Base-by-base conservation (phyloP, 2,113 vertebrate species). In the Polypterus senegalus region DNA sequence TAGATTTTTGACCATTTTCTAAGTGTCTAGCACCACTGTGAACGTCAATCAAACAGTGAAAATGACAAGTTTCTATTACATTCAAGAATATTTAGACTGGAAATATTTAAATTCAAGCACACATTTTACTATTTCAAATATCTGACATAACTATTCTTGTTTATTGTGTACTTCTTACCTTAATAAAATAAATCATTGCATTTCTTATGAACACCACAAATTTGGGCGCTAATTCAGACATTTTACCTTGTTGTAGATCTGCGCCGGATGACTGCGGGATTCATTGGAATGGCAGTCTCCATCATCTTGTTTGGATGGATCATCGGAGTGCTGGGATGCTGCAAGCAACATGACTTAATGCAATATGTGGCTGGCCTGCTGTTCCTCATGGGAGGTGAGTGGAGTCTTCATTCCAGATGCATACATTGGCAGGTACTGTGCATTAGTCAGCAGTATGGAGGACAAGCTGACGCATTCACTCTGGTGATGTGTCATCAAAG, bases 341-440 rank as follows among this genome's bases (percentile, higher is more conserved):
- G 89, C 77, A 90, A 92, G 71, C 87, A 92, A 80, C 91, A 92
- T 77, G 92, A 92, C 74, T 90, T 94, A 75, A 94, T 93, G 91
- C 92, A 93, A 77, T 93, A 94, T 45, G 92, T 94, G 81, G 92
- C 92, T 63, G 92, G 92, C 70, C 85, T 94, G 75, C 89, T 94
- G 74, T 93, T 94, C 77, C 89, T 94, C 75, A 94, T 94, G 92
- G 92, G 92, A 90, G 92, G 92, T 94, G 85, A 89, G 80, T 65
- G 43, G 10, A 53, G 61, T 71, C 68, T 0, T 0, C 57, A 63
- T 47, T 60, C 49, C 65, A 2, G 47, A 54, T 49, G 53, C 59
- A 45, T 5, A 48, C 63, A 64, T 53, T 7, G 49, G 3, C 9
- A 9, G 45, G 44, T 46, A 10, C 61, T 27, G 27, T 27, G 27